A percentile compares a stretch with the other conserved stretches of the same genome.
Evolutionary conservation across 2,888 invertebrate species (phyloP).

Genomic region (Microctonus aethiopoides): DNA sequence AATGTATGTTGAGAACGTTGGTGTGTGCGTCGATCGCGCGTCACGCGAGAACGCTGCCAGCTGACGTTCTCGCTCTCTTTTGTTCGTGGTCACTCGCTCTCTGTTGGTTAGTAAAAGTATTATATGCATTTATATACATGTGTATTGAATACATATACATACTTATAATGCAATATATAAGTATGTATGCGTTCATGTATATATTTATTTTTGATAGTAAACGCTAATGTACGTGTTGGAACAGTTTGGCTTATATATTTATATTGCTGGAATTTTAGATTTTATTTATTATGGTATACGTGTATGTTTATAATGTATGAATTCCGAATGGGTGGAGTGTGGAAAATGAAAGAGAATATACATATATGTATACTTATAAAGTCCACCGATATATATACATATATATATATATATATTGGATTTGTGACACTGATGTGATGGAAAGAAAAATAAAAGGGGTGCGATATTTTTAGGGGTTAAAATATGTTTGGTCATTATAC

Average conservation of each 20-base stretch:
- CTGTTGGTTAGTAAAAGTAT: background rate
- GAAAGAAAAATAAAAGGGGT: background rate
- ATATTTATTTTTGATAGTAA: too few relatives aligned
- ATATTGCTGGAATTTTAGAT: background rate
- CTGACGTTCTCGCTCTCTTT: conserved; percentile 54
- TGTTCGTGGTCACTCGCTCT: conserved; percentile 32
- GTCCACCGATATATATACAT: too few relatives aligned
- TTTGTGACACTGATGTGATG: background rate
- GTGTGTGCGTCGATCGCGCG: too few relatives aligned
- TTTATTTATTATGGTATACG: too few relatives aligned
- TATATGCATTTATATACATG: too few relatives aligned
- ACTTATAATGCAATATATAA: too few relatives aligned
- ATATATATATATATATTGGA: background rate
- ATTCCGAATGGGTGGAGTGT: background rate
- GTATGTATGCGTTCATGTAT: too few relatives aligned
- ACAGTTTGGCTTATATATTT: background rate
- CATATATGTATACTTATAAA: too few relatives aligned
- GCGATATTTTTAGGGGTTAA: background rate
- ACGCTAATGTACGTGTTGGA: background rate
- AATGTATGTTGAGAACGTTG: conserved; percentile 41
- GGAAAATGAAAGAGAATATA: background rate
- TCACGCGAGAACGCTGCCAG: conserved; percentile 61
- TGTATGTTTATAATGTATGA: background rate
- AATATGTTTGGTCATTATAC: background rate
- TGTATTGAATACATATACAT: too few relatives aligned